Percentiles rank a stretch among this genome's conserved stretches.
These are phyloP conservation scores for Tapera naevia DNA, from an alignment of 2,797 vertebrate genomes.

Conservation along the genomic window DNA sequence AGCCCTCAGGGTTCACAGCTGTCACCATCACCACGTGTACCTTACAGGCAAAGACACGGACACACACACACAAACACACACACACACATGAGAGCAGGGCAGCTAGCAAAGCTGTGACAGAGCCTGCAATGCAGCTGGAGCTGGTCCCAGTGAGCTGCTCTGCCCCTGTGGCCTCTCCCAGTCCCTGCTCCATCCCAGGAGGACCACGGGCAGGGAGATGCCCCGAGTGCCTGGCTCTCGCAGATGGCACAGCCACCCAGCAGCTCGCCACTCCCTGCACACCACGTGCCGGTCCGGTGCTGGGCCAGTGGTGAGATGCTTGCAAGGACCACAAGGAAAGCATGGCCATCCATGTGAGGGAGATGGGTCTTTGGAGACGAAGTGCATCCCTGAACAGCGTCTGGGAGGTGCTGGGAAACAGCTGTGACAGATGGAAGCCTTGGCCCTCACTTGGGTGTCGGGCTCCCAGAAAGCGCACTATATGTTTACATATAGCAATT, in stretches of 20 bases:
- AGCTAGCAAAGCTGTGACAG: not conserved
- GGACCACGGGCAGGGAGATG: accelerated
- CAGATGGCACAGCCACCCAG: not conserved
- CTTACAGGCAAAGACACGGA: not conserved
- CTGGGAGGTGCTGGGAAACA: not conserved
- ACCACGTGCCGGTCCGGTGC: accelerated
- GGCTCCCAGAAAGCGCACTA: not conserved
- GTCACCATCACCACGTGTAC: accelerated
- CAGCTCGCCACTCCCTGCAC: accelerated
- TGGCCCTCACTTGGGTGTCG: not conserved
- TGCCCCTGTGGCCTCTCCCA: not conserved
- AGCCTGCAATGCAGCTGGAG: not conserved
- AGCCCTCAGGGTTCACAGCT: not conserved
- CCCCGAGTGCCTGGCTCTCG: not conserved
- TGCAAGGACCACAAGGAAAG: not conserved
- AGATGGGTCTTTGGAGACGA: not conserved
- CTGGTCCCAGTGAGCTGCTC: not conserved
- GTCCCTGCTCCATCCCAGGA: not conserved
- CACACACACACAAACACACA: no score
- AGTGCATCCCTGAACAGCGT: accelerated
- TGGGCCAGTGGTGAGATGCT: accelerated
- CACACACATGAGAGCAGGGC: not conserved
- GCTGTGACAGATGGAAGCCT: not conserved
- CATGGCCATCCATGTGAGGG: accelerated
- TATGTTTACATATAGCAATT: not conserved